phyloP scores from a whole-genome alignment of 2,113 vertebrate genomes.

The Catagonus wagneri region DNA sequence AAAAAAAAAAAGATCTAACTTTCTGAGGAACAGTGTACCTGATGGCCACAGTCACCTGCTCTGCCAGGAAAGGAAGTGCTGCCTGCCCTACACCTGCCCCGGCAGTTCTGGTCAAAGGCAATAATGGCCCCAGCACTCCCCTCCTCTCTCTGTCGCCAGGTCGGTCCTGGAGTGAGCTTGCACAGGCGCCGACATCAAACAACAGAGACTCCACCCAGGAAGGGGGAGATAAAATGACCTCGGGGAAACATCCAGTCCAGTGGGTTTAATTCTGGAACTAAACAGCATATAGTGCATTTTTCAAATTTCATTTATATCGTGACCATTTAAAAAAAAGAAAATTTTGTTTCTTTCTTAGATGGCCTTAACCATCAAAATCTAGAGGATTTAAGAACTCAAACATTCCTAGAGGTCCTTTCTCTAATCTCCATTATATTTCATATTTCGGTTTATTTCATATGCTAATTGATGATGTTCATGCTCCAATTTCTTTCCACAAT shows the following conservation, averaged over 20 bases:
- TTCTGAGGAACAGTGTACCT: not conserved
- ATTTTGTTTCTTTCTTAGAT: not conserved
- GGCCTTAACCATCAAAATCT: not conserved
- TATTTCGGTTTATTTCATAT: not conserved
- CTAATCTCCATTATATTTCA: not conserved
- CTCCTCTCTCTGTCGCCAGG: no score
- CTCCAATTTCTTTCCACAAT: not conserved
- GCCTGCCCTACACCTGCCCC: not conserved
- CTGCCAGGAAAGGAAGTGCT: not conserved
- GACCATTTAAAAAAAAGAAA: not conserved
- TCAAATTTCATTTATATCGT: not conserved
- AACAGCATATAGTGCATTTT: not conserved
- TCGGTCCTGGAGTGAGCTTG: not conserved
- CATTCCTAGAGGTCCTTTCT: not conserved
- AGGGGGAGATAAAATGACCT: not conserved
- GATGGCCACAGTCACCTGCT: not conserved
- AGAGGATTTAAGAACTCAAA: not conserved
- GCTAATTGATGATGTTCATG: conserved; percentile 9
- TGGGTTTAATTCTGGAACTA: not conserved
- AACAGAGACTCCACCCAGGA: not conserved
- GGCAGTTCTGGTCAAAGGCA: not conserved
- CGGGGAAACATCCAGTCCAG: not conserved
- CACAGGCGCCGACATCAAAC: not conserved
- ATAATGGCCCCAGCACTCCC: not conserved
- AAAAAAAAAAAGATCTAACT: not conserved